These are phyloP conservation scores for Brachionus paranguensis DNA, from an alignment of 1,140 invertebrate genomes.

Conservation along the genomic window DNA sequence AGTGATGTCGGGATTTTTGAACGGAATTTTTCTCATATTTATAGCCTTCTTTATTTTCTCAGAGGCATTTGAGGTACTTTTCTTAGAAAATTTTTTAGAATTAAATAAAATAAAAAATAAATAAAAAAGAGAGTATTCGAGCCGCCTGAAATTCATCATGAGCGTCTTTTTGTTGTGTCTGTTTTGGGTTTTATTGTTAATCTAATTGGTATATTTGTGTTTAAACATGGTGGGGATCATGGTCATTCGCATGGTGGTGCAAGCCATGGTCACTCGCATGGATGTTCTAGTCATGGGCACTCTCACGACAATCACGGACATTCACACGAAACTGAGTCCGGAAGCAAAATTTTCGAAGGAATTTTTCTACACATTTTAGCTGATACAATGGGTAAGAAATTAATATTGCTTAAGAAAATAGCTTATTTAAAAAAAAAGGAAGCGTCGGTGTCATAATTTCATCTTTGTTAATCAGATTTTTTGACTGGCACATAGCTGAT, in stretches of 20 bases:
- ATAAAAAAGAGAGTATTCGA: slow-evolving; percentile 55
- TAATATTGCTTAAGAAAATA: not conserved
- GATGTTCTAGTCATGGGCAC: not conserved
- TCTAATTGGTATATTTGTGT: slow-evolving; percentile 89
- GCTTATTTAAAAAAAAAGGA: not conserved
- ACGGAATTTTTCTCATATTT: slow-evolving; percentile 86
- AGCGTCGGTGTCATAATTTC: slow-evolving; percentile 63
- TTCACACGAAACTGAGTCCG: not conserved
- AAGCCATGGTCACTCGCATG: slow-evolving; percentile 41
- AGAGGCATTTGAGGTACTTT: slow-evolving; percentile 70
- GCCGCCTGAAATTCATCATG: slow-evolving; percentile 60
- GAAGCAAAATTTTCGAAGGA: slow-evolving; percentile 51
- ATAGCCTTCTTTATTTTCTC: slow-evolving; percentile 93
- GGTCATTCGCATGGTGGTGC: slow-evolving; percentile 53
- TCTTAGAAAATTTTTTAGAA: not conserved
- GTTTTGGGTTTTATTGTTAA: slow-evolving; percentile 87
- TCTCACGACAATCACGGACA: slow-evolving; percentile 19
- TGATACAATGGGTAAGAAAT: slow-evolving; percentile 59
- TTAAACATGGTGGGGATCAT: slow-evolving; percentile 63
- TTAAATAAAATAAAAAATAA: not conserved
- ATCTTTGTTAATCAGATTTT: slow-evolving; percentile 61
- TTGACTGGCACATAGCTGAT: slow-evolving; percentile 62
- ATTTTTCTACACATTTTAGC: slow-evolving; percentile 64
- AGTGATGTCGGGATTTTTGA: slow-evolving; percentile 90
- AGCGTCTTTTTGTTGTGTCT: slow-evolving; percentile 64